phyloP scores from a whole-genome alignment of 1,140 invertebrate genomes.

The Aphaenogaster rudis region DNA sequence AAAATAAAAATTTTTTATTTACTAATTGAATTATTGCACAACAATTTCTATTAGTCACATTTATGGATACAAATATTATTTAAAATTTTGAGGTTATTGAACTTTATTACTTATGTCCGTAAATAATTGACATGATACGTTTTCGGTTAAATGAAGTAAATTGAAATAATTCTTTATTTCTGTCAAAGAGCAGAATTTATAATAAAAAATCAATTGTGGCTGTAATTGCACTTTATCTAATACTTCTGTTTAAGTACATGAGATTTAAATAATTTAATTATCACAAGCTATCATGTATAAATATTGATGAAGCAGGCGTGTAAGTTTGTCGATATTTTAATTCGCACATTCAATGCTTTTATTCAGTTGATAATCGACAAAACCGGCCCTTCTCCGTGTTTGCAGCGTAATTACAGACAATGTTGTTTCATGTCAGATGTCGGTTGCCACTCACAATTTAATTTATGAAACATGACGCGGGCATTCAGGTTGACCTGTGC shows the following conservation, averaged over 20 bases:
- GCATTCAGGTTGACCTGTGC: constrained; percentile 12
- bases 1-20: constrained; percentile 10
- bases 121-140: constrained; percentile 6
- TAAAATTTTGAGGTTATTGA: not conserved
- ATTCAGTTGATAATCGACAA: not conserved
- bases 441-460: constrained; percentile 49
- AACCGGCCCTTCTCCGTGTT: not conserved
- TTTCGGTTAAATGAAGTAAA: not conserved
- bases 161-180: not conserved
- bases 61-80: not conserved
- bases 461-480: constrained; percentile 52
- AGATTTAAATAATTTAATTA: constrained; percentile 18
- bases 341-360: not conserved
- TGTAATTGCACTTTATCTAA: not conserved
- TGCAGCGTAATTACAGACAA: constrained; percentile 40
- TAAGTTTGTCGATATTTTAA: constrained; percentile 20
- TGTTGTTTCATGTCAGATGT: constrained; percentile 53
- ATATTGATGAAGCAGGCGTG: constrained; percentile 3
- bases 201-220: not conserved
- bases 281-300: not conserved
- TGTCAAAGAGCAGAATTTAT: not conserved
- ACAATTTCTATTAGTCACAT: not conserved
- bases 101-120: not conserved
- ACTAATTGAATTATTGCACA: not conserved
- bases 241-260: not conserved